Evolutionary conservation across 2,888 invertebrate species (phyloP), one percentile per base, ranked within the genome.

Genomic region (Embidobia sp.): DNA sequence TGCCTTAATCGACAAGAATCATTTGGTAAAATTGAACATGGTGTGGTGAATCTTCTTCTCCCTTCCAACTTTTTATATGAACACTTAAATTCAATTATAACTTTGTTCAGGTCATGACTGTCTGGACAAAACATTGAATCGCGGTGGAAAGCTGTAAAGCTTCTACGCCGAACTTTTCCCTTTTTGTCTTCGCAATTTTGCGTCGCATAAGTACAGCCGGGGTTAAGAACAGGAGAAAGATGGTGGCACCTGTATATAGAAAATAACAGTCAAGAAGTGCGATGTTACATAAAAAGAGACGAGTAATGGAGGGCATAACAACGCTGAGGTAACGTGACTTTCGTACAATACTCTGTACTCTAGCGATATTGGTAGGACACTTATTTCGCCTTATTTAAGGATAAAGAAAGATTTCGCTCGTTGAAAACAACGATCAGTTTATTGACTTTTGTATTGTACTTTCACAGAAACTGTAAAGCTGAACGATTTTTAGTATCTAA

Each of bases 51-150:
- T n/a, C n/a, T n/a, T n/a, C n/a, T n/a, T n/a, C n/a, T n/a, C n/a
- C n/a, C n/a, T n/a, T n/a, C n/a, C n/a, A n/a, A n/a, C n/a, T 77
- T 72, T 55, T 42, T 27, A 44, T 55, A n/a, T 37, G 48, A 59
- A 78, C 74, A 70, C 70, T 74, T 53, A 70, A 75, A 78, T 75
- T 75, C 78, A 78, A 78, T 78, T 78, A 78, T 78, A 78, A 78
- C 55, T 78, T 78, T 70, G 64, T 53, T 64, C 29, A 44, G 69
- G 66, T 69, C 73, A 64, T 69, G 69, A 64, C 57, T 69, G 53
- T 64, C 44, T 49, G 63, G 33, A 51, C 63, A 72, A 75, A 72
- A 75, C 74, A 74, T 66, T 22, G 66, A 61, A 61, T 57, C 63
- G 75, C 40, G 53, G 63, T 51, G 19, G 42, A 61, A 67, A 61